Conservation (phyloP, 2,888 invertebrate species). For the Corythucha ciliata region DNA sequence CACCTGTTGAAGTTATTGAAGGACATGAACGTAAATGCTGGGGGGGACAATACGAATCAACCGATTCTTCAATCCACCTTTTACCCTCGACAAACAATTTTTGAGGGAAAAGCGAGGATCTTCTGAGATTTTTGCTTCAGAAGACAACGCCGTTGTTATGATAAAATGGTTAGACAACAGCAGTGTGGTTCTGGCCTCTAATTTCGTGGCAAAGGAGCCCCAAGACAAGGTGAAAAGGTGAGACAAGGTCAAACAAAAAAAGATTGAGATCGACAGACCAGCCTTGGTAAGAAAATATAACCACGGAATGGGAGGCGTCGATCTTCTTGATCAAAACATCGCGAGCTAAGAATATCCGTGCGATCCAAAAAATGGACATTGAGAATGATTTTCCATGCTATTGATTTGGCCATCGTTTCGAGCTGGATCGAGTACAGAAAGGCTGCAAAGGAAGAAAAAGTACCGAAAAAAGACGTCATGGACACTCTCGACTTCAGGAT, state of each 20-base stretch:
- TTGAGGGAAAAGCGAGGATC: constrained; percentile 24
- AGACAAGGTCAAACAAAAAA: constrained; percentile 18
- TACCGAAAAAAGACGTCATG: constrained; percentile 18
- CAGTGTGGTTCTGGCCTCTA: constrained; percentile 26
- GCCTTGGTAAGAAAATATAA: constrained; percentile 21
- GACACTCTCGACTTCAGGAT: constrained; percentile 23
- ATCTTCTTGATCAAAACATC: constrained; percentile 23
- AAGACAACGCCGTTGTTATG: constrained; percentile 9
- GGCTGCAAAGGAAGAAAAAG: constrained; percentile 7
- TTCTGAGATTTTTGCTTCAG: constrained; percentile 14
- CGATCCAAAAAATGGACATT: constrained; percentile 30
- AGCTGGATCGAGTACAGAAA: constrained; percentile 23
- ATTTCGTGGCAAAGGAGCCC: constrained; percentile 22
- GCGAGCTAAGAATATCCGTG: constrained; percentile 15
- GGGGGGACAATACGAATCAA: constrained; percentile 25
- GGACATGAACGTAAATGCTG: constrained; percentile 21
- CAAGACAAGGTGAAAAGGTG: constrained; percentile 25
- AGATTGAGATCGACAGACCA: constrained; percentile 16
- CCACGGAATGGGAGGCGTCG: constrained; percentile 23
- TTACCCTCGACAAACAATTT: constrained; percentile 24
- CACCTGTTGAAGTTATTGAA: constrained; percentile 23
- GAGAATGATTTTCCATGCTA: constrained; percentile 25
- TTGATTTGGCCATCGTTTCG: constrained; percentile 24
- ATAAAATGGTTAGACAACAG: constrained; percentile 25
- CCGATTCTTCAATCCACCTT: constrained; percentile 23